Evolutionary conservation across 2,113 vertebrate species (phyloP).

Genomic region (Prinia subflava): DNA sequence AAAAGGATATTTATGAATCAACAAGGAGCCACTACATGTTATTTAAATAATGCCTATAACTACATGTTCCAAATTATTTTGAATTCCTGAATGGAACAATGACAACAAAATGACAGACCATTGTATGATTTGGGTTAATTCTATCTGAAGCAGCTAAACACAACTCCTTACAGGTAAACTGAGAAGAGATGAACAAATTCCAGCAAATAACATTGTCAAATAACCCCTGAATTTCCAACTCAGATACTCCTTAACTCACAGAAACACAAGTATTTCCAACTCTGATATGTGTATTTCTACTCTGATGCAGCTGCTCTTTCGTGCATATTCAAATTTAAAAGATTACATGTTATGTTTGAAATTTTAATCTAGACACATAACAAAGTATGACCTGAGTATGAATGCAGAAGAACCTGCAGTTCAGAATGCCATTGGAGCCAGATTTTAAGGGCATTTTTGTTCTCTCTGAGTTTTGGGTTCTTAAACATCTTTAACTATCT

Average conservation of each 20-base stretch:
- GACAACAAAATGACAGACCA: neutral
- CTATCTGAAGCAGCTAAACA: neutral
- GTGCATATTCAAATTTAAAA: neutral
- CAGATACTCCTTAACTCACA: neutral
- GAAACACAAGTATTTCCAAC: neutral
- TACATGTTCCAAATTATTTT: neutral
- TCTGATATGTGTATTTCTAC: neutral
- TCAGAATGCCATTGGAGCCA: neutral
- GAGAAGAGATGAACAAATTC: neutral
- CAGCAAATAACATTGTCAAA: neutral
- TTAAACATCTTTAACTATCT: neutral
- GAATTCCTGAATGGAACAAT: neutral
- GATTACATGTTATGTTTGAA: neutral
- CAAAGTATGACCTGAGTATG: neutral
- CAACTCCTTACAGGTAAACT: neutral
- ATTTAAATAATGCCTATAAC: neutral
- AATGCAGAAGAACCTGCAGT: neutral
- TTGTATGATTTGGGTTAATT: neutral
- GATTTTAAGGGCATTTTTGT: neutral
- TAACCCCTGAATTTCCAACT: neutral
- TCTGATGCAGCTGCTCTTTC: neutral
- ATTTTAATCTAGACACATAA: neutral
- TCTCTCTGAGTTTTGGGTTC: neutral
- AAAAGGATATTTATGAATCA: neutral
- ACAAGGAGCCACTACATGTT: neutral